phyloP scores from a whole-genome alignment of 30 jellyfish, hydroid and myxozoan genomes.

The Cassiopea xamachana region DNA sequence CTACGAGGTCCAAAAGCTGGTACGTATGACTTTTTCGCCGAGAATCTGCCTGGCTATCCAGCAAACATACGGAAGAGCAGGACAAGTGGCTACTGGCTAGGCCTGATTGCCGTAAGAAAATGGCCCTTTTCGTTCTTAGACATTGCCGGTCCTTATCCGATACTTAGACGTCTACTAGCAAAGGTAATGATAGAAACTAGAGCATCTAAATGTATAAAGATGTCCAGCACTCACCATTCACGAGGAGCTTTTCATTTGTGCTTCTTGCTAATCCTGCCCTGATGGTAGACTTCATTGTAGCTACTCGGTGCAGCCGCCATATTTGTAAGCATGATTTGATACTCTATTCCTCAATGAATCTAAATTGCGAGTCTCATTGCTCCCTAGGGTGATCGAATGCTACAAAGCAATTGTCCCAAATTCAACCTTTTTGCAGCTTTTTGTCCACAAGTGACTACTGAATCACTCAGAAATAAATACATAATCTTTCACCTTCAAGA shows the following conservation, averaged over 20 bases:
- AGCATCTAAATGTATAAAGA: background rate
- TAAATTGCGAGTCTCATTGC: no score
- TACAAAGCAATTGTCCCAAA: no score
- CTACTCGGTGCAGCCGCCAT: no score
- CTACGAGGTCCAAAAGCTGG: constrained; percentile 85
- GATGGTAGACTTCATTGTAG: no score
- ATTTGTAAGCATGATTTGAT: no score
- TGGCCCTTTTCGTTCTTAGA: constrained; percentile 93
- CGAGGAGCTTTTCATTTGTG: background rate
- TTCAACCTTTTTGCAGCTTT: no score
- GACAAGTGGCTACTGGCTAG: constrained; percentile 93
- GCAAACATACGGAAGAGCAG: constrained; percentile 79
- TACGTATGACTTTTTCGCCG: constrained; percentile 61
- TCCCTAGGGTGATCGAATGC: no score
- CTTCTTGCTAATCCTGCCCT: no score
- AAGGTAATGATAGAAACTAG: constrained; percentile 51
- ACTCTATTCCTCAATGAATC: no score
- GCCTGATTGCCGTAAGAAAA: constrained; percentile 77
- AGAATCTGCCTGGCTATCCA: constrained; percentile 93
- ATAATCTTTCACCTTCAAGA: no score
- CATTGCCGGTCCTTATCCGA: constrained; percentile 85
- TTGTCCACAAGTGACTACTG: no score
- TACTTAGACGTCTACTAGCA: constrained; percentile 62
- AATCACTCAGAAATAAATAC: no score
- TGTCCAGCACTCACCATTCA: background rate